Percentiles rank a stretch among this genome's conserved stretches.
Evolutionary conservation across 2,888 invertebrate species (phyloP).

Genomic region (Operophtera brumata): DNA sequence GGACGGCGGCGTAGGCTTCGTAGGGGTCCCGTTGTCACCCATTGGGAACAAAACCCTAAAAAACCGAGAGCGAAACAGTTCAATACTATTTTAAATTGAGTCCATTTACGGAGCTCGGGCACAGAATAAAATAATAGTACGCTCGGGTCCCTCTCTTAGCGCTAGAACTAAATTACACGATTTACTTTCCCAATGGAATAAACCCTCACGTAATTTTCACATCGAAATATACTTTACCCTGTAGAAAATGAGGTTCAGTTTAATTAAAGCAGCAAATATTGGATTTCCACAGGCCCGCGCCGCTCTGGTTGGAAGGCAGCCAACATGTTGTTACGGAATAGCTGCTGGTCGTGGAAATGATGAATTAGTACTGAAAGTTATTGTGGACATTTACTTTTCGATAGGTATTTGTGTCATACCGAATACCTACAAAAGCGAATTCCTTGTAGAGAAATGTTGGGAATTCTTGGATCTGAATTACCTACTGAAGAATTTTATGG

Average conservation of each 20-base stretch:
- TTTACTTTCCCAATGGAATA: not conserved
- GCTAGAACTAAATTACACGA: not conserved
- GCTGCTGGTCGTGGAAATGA: constrained; percentile 1
- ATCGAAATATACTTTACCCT: constrained; percentile 3
- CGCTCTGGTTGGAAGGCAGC: constrained; percentile 24
- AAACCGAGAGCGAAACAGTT: not conserved
- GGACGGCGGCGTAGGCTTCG: too few species aligned
- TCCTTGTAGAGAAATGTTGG: too few species aligned
- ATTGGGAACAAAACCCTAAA: too few species aligned
- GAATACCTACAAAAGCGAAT: too few species aligned
- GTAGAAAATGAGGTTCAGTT: constrained; percentile 11
- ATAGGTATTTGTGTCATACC: not conserved
- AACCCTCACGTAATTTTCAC: constrained; percentile 1
- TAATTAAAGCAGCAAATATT: constrained; percentile 16
- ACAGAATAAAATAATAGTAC: too few species aligned
- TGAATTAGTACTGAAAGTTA: constrained; percentile 11
- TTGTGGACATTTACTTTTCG: not conserved
- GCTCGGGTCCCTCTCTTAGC: not conserved
- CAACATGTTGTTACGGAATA: constrained; percentile 23
- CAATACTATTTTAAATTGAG: not conserved
- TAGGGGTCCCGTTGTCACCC: too few species aligned
- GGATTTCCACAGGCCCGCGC: constrained; percentile 5
- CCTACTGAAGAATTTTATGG: too few species aligned
- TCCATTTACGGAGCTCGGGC: constrained; percentile 8
- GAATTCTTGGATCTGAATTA: too few species aligned